A percentile compares a stretch with the other conserved stretches of the same genome.
These are phyloP conservation scores for Gymnoscelis rufifasciata DNA, from an alignment of 2,888 invertebrate species.

Conservation along the genomic window DNA sequence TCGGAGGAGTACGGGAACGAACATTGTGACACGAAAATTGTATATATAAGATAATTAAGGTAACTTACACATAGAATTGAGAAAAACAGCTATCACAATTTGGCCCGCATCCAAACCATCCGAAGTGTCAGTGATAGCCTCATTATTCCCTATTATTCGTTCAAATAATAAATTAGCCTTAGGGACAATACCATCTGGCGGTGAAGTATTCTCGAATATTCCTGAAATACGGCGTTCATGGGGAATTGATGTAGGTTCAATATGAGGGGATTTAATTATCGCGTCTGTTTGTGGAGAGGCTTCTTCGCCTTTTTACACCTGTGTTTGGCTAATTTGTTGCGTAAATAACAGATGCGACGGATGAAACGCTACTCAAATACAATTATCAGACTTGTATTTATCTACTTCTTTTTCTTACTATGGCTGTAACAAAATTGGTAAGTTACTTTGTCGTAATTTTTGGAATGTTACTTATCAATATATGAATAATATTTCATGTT, in stretches of 20 bases:
- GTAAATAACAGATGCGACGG: not conserved
- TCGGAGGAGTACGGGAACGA: too few relatives aligned
- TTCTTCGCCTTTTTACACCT: conserved; percentile 2
- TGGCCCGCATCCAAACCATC: conserved; percentile 1
- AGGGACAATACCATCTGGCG: conserved; percentile 23
- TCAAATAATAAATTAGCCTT: conserved; percentile 19
- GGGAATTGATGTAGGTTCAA: conserved; percentile 39
- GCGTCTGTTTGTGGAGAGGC: conserved; percentile 33
- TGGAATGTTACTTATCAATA: too few relatives aligned
- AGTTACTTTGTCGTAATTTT: too few relatives aligned
- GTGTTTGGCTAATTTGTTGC: conserved; percentile 18
- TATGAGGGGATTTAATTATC: conserved; percentile 52
- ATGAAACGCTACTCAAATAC: not conserved
- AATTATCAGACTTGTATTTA: not conserved
- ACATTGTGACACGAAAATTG: too few relatives aligned
- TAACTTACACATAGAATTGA: too few relatives aligned
- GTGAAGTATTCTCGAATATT: conserved; percentile 25
- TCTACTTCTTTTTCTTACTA: not conserved
- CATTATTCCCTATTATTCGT: conserved; percentile 16
- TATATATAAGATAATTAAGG: too few relatives aligned
- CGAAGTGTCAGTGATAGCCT: conserved; percentile 8
- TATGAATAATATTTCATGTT: too few relatives aligned
- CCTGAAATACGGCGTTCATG: conserved; percentile 33
- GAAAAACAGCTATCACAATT: not conserved
- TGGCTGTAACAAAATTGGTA: not conserved